A percentile compares a stretch with the other conserved stretches of the same genome.
Conservation (phyloP, 2,888 invertebrate genomes). For the Omphaloscelis lunosa region DNA sequence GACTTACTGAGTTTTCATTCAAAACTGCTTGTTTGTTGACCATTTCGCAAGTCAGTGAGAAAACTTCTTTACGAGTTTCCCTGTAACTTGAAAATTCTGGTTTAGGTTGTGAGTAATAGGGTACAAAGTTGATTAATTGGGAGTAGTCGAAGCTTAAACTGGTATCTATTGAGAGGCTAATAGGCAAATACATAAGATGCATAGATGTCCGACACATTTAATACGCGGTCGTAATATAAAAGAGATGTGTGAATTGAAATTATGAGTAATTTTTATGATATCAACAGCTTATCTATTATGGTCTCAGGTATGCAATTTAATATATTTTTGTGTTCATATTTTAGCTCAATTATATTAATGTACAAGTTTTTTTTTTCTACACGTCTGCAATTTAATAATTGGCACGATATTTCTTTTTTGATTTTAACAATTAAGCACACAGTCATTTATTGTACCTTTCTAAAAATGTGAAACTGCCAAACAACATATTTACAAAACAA, state of each 20-base stretch:
- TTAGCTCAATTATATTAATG: no score
- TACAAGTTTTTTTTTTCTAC: no score
- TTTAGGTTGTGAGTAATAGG: background rate
- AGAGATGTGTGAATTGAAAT: slow-evolving; percentile 19
- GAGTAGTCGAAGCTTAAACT: slow-evolving; percentile 31
- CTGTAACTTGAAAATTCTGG: slow-evolving; percentile 7
- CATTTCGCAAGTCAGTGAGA: slow-evolving; percentile 69
- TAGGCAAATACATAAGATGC: slow-evolving; percentile 52
- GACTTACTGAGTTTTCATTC: slow-evolving; percentile 38
- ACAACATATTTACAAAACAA: background rate
- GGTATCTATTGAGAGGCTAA: slow-evolving; percentile 61
- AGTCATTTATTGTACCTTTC: no score
- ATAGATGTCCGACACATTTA: slow-evolving; percentile 38
- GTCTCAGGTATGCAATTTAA: no score
- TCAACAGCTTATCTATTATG: background rate
- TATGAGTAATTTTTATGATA: slow-evolving; percentile 15
- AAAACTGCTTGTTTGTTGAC: slow-evolving; percentile 50
- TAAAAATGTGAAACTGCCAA: no score
- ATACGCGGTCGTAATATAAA: slow-evolving; percentile 28
- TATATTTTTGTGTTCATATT: no score
- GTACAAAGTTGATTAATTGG: slow-evolving; percentile 16
- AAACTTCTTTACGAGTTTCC: slow-evolving; percentile 57
- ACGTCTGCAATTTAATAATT: no score
- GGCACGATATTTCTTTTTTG: no score
- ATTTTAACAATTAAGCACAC: no score